A percentile compares a stretch with the other conserved stretches of the same genome.
These are phyloP conservation scores for Ellobium chinense DNA, from an alignment of 2,888 invertebrate genomes.

Conservation along the genomic window DNA sequence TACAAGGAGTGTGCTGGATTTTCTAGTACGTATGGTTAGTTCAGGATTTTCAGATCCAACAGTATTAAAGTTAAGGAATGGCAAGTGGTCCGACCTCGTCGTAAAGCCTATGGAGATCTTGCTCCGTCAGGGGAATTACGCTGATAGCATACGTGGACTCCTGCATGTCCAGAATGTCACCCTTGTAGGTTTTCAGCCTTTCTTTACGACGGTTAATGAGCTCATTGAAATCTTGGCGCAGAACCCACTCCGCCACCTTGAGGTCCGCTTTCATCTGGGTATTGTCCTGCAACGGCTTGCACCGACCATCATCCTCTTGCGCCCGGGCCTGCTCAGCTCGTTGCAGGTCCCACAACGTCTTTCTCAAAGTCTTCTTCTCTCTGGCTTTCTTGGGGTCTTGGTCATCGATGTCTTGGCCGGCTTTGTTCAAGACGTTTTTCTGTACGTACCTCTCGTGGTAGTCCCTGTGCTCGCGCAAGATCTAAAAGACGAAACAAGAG, in stretches of 20 bases:
- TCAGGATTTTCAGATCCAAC: not conserved
- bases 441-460: slow-evolving; percentile 16
- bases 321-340: not conserved
- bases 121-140: not conserved
- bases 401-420: not conserved
- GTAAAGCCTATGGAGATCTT: slow-evolving; percentile 20
- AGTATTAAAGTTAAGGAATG: slow-evolving; percentile 18
- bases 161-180: slow-evolving; percentile 13
- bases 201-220: slow-evolving; percentile 21
- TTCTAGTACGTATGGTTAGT: too few species aligned
- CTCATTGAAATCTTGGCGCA: slow-evolving; percentile 19
- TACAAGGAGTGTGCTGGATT: too few species aligned
- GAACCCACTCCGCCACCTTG: slow-evolving; percentile 23
- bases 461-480: slow-evolving; percentile 17
- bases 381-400: too few species aligned
- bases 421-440: not conserved
- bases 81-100: slow-evolving; percentile 20
- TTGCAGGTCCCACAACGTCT: too few species aligned
- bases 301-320: not conserved
- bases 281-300: slow-evolving; percentile 23
- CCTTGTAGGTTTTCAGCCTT: not conserved
- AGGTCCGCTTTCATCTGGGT: slow-evolving; percentile 9
- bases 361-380: not conserved
- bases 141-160: slow-evolving; percentile 13
- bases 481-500: slow-evolving; percentile 11